A percentile compares a stretch with the other conserved stretches of the same genome.
These are phyloP conservation scores for Phania funesta DNA, from an alignment of 2,888 invertebrate genomes.

Conservation along the genomic window DNA sequence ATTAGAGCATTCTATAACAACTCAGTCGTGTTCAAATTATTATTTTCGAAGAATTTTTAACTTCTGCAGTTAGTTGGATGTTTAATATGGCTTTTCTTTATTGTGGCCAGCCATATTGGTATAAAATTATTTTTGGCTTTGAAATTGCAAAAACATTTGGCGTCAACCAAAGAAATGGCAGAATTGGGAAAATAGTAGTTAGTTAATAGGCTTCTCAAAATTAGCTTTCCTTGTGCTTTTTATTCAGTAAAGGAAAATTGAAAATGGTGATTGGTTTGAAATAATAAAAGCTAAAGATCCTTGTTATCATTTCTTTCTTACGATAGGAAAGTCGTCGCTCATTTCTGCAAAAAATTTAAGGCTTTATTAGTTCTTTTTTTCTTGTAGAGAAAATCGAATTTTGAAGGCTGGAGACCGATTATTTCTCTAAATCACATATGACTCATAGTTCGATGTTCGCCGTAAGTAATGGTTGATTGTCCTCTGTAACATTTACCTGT, in stretches of 20 bases:
- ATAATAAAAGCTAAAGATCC: neutral
- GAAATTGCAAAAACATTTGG: neutral
- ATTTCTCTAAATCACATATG: no score
- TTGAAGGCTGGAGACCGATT: no score
- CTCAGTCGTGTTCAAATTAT: conserved; percentile 1
- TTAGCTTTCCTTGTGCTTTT: neutral
- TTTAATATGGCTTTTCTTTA: neutral
- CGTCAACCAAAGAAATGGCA: neutral
- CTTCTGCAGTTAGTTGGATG: conserved; percentile 20
- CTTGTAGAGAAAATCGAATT: no score
- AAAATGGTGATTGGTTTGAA: neutral
- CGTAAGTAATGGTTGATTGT: no score
- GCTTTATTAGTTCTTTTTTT: no score
- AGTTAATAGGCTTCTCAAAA: neutral
- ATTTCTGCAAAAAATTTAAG: no score
- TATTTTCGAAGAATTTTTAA: conserved; percentile 14
- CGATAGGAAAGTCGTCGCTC: no score
- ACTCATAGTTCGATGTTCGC: no score
- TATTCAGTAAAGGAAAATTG: neutral
- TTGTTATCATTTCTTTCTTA: no score
- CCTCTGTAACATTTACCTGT: no score
- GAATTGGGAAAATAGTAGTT: neutral
- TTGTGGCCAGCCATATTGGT: no score
- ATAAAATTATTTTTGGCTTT: neutral
- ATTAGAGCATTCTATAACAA: conserved; percentile 2